phyloP scores from a whole-genome alignment of 1,140 invertebrate species.

The Asbolus verrucosus region DNA sequence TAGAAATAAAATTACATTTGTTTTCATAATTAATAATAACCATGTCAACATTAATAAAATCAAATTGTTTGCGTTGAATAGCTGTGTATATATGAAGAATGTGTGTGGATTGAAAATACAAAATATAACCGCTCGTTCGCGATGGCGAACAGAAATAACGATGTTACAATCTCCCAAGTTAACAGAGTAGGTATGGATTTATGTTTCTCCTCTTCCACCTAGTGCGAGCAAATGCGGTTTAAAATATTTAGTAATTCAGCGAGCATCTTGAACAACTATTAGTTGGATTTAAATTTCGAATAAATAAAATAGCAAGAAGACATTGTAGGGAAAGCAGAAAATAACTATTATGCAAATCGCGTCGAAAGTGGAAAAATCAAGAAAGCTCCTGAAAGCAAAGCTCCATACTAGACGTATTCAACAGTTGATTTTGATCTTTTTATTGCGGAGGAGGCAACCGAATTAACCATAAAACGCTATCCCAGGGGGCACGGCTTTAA shows the following conservation, averaged over 20 bases:
- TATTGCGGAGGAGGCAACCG: slow-evolving; percentile 20
- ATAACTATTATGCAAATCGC: slow-evolving; percentile 21
- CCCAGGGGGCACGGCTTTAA: slow-evolving; percentile 10
- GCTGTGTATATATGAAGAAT: too few relatives aligned
- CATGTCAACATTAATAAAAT: too few relatives aligned
- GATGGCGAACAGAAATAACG: background rate
- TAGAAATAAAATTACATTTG: background rate
- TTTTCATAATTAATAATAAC: slow-evolving; percentile 32
- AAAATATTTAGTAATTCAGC: slow-evolving; percentile 36
- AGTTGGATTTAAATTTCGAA: slow-evolving; percentile 22
- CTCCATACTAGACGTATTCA: background rate
- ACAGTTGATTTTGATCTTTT: slow-evolving; percentile 33
- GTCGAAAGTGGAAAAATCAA: background rate
- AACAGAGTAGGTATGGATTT: slow-evolving; percentile 37
- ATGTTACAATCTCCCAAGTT: slow-evolving; percentile 34
- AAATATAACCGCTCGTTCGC: background rate
- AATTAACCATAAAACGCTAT: slow-evolving; percentile 22
- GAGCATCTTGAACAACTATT: slow-evolving; percentile 18
- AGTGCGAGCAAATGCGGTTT: slow-evolving; percentile 32
- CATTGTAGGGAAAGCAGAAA: background rate
- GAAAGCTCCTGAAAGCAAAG: slow-evolving; percentile 6
- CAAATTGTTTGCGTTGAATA: too few relatives aligned
- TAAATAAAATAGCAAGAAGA: slow-evolving; percentile 9
- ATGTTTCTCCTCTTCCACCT: slow-evolving; percentile 31
- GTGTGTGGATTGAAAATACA: too few relatives aligned